A percentile compares a stretch with the other conserved stretches of the same genome.
These are phyloP conservation scores for Pachypanchax playfairii DNA, from an alignment of 2,113 vertebrate species.

Conservation along the genomic window DNA sequence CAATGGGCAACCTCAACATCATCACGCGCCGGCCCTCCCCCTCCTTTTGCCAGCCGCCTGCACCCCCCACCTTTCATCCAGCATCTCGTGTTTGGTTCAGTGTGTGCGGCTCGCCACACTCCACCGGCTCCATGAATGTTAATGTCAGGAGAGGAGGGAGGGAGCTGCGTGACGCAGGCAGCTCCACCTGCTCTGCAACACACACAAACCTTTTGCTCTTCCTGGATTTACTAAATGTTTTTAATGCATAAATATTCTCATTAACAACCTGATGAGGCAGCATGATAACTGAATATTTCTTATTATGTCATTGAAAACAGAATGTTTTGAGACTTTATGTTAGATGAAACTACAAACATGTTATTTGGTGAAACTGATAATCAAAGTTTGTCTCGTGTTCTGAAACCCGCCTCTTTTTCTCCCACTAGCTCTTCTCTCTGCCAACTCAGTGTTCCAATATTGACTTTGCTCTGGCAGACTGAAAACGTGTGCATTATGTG, in stretches of 20 bases:
- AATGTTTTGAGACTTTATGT: not conserved
- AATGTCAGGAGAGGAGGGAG: slow-evolving; percentile 55
- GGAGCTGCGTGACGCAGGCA: slow-evolving; percentile 8
- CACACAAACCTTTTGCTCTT: slow-evolving; percentile 30
- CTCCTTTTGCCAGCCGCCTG: slow-evolving; percentile 20
- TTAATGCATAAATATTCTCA: slow-evolving; percentile 8
- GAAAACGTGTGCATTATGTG: slow-evolving; percentile 67
- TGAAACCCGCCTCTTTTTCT: no score
- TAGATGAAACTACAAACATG: not conserved
- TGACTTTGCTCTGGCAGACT: slow-evolving; percentile 54
- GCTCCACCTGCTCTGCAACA: slow-evolving; percentile 58
- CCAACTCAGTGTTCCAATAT: slow-evolving; percentile 33
- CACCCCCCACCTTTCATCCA: slow-evolving; percentile 12
- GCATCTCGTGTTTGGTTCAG: slow-evolving; percentile 63
- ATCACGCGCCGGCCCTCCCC: slow-evolving; percentile 20
- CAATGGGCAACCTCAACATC: slow-evolving; percentile 62
- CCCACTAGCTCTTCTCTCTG: slow-evolving; percentile 6
- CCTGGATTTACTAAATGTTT: slow-evolving; percentile 15
- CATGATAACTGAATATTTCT: slow-evolving; percentile 4
- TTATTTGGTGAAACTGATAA: not conserved
- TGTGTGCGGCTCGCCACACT: slow-evolving; percentile 68
- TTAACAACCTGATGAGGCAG: not conserved
- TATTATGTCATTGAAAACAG: slow-evolving; percentile 7
- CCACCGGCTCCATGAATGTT: slow-evolving; percentile 82
- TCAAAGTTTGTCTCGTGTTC: not conserved